Percentiles rank a stretch among this genome's conserved stretches.
Conservation (phyloP, 2,888 invertebrate genomes). For the Idaea biselata region DNA sequence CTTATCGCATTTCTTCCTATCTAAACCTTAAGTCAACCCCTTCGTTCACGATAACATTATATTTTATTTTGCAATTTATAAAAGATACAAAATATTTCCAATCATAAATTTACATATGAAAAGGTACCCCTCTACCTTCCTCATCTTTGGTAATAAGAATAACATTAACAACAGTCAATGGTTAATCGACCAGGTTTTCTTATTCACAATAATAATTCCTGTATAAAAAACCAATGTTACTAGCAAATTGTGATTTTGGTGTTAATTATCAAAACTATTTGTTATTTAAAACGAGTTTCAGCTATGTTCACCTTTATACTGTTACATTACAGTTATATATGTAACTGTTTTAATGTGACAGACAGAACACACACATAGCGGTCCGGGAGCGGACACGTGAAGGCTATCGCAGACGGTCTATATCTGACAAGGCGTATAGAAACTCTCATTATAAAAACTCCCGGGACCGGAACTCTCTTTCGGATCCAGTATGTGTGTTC, state of each 20-base stretch:
- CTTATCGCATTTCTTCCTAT: conserved; percentile 50
- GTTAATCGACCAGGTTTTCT: conserved; percentile 56
- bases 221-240: conserved; percentile 43
- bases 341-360: background rate
- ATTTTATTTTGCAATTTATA: conserved; percentile 67
- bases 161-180: conserved; percentile 70
- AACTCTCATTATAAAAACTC: no score
- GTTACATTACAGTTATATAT: background rate
- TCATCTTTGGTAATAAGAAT: conserved; percentile 71
- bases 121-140: conserved; percentile 62
- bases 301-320: background rate
- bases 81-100: conserved; percentile 74
- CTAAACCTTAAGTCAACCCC: conserved; percentile 68
- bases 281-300: conserved; percentile 8
- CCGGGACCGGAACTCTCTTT: no score
- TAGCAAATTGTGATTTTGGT: conserved; percentile 27
- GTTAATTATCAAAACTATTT: conserved; percentile 27
- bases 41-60: conserved; percentile 64
- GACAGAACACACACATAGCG: no score
- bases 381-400: no score
- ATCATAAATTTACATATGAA: conserved; percentile 69
- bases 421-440: no score
- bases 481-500: no score
- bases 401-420: no score
- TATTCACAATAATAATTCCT: conserved; percentile 48